Base-by-base conservation (phyloP, 1,140 invertebrate genomes). In the Dinothrombium tinctorium region DNA sequence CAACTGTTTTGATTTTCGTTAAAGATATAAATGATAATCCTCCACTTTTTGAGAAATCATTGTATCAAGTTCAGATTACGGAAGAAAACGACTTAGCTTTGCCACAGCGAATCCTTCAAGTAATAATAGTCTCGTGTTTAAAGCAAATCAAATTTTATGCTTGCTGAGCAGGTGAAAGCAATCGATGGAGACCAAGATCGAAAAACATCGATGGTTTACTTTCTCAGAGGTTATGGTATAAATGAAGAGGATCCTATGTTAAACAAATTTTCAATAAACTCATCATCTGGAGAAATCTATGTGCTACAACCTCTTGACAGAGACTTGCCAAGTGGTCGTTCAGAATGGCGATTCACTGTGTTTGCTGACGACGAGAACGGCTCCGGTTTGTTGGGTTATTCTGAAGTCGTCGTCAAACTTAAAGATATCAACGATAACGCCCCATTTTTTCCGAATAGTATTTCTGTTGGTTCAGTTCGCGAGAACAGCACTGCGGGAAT, bases 291-390 rank as follows among this genome's bases (percentile, higher is more conserved):
- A 35, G 81, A 86, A 59, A 89, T 92, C 58, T 87, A 77, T 40
- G 52, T 54, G 1, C 43, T 66, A 9, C 66, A 87, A 75, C 78
- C 82, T 11, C 60, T 98, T 55, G 90, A 98, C 61, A 69, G 90
- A 49, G 92, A 98, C 69, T 79, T 87, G 55, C 89, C 90, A 0
- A 80, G 82, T 54, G 90, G 90, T 14, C 64, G 87, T 38, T 83
- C 89, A 1, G 80, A 87, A 53, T 96, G 89, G 86, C 72, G 89
- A 50, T 95, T 98, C 59, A 95, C 89, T 4, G 87, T 96, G 3
- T 89, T 90, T 54, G 89, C 87, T 35, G 82, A 89, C 60, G 89
- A 96, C 56, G 87, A 94, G 64, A 82, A 81, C 3, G 83, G 83
- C 26, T 82, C 87, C 60, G 84, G 83, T 26, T 66, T 92, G 1